Evolutionary conservation across 2,888 invertebrate species (phyloP), one percentile per base, ranked within the genome.

Genomic region (Hypomecis atomaria): DNA sequence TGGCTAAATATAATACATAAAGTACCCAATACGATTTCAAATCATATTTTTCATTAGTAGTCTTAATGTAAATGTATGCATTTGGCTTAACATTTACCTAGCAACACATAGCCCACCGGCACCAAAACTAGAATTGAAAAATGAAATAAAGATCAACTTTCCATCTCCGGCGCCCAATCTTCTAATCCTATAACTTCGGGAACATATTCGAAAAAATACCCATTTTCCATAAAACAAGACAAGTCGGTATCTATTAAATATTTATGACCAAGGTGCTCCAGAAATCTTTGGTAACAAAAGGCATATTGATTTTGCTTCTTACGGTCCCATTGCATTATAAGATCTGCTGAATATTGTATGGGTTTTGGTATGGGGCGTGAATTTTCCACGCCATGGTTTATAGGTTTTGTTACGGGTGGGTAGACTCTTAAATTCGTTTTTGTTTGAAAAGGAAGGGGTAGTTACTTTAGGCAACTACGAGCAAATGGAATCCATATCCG

Each of bases 261-360:
- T 90, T 87, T 89, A 89, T 89, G 84, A 85, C 79, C 74, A 78
- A 75, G 82, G 79, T 82, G 76, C 78, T 82, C 82, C 59, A 33
- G 56, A 56, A 60, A 65, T 86, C 84, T 87, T 86, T 83, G 72
- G 77, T 75, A 81, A 79, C 82, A 87, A 83, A 83, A 85, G 83
- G 81, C 77, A 83, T 89, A 89, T 90, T 90, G 90, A 89, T 90
- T 89, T 88, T 87, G 84, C 78, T 83, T 84, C 86, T 89, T 87
- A 85, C 82, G 70, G 78, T 78, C 79, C 79, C 79, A 84, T 81
- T 89, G 88, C 85, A 89, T 88, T 88, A 89, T 88, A 84, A 81
- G 81, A 84, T 82, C 83, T 81, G 65, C 73, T 88, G 88, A 89
- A 88, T 89, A 89, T 88, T 89, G 85, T 86, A 89, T 87, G 76